These are phyloP conservation scores for Caloenas nicobarica DNA, from an alignment of 2,113 vertebrate genomes.

Conservation along the genomic window DNA sequence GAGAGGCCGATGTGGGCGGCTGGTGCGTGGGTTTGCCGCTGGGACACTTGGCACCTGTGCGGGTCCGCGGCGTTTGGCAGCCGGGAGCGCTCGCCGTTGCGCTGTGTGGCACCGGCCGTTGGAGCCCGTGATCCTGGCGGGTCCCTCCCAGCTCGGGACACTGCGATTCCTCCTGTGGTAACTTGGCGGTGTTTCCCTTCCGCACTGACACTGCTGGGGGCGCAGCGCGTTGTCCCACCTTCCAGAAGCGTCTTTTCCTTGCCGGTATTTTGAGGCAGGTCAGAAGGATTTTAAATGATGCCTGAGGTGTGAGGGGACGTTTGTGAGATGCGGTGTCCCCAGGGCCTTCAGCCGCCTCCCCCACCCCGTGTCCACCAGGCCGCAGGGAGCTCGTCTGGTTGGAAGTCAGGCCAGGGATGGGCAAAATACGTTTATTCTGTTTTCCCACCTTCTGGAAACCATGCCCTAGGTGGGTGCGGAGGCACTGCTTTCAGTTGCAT, in stretches of 20 bases:
- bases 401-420: background rate
- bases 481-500: accelerated
- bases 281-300: background rate
- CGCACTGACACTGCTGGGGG: accelerated
- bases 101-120: accelerated
- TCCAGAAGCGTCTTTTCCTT: background rate
- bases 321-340: accelerated
- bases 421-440: background rate
- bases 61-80: background rate
- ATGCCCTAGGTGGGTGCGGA: background rate
- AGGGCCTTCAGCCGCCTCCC: accelerated
- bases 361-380: accelerated
- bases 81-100: accelerated
- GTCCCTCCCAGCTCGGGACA: no score
- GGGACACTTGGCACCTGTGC: accelerated
- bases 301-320: accelerated
- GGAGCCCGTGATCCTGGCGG: no score
- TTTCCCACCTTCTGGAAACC: background rate
- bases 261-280: background rate
- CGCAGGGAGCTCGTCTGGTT: accelerated
- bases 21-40: background rate
- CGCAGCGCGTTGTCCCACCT: no score
- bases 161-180: no score
- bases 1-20: background rate
- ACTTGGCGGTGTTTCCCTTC: accelerated